Percentiles rank a stretch among this genome's conserved stretches.
These are phyloP conservation scores for Vicugna pacos DNA, from an alignment of 2,113 vertebrate genomes.

Conservation along the genomic window DNA sequence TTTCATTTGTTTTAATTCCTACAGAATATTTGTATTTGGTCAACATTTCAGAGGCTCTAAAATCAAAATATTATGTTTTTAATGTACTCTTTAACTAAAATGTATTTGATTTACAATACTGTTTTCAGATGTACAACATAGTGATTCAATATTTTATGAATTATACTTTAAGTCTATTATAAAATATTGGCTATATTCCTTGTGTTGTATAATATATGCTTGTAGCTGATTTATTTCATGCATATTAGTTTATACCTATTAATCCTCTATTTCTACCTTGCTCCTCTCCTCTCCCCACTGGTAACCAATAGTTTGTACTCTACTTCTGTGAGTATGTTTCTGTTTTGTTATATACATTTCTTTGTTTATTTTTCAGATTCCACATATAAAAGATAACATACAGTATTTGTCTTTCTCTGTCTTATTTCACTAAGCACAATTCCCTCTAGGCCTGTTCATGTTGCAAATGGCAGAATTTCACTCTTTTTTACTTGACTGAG, in stretches of 20 bases:
- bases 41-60: background rate
- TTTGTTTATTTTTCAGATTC: background rate
- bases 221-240: background rate
- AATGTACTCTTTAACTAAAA: background rate
- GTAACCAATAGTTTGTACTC: background rate
- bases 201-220: background rate
- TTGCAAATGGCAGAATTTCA: background rate
- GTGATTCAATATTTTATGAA: background rate
- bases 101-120: background rate
- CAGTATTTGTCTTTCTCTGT: background rate
- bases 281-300: background rate
- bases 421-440: background rate
- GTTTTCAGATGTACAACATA: background rate
- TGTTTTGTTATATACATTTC: background rate
- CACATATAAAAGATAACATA: background rate
- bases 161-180: background rate
- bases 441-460: background rate
- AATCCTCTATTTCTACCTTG: background rate
- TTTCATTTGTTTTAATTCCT: background rate
- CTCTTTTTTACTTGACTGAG: background rate
- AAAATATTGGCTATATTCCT: background rate
- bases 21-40: background rate
- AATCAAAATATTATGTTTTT: background rate
- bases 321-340: background rate
- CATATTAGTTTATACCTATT: background rate